These are phyloP conservation scores for Scaptodrosophila lebanonensis DNA, from an alignment of 1,140 invertebrate genomes.

Conservation along the genomic window DNA sequence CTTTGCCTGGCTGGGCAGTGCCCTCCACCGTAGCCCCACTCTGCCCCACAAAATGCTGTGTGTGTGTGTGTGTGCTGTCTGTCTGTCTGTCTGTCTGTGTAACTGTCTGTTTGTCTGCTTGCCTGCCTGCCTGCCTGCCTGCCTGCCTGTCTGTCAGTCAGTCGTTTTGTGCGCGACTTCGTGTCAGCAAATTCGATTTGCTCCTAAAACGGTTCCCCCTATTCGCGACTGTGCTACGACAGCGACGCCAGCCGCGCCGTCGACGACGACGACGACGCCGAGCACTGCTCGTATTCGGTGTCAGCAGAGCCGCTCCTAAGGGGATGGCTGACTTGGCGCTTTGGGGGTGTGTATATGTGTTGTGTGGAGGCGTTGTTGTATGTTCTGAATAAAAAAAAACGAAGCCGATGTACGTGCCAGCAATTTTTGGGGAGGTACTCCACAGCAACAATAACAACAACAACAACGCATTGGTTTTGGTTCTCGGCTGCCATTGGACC, in stretches of 20 bases:
- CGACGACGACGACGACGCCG: conserved; percentile 29
- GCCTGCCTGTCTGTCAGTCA: conserved; percentile 37
- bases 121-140: conserved; percentile 10
- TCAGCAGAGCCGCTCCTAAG: conserved; percentile 21
- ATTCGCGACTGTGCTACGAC: conserved; percentile 65
- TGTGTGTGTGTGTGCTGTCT: too few species aligned
- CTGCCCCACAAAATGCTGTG: too few species aligned
- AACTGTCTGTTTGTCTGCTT: conserved; percentile 16
- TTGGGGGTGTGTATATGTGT: too few species aligned
- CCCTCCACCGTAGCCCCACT: not conserved
- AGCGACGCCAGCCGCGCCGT: conserved; percentile 8
- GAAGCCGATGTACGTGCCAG: not conserved
- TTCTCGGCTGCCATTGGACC: conserved; percentile 6
- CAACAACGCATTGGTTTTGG: not conserved
- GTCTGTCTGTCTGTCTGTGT: conserved; percentile 10
- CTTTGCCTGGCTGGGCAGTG: too few species aligned
- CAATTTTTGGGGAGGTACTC: not conserved
- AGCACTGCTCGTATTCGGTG: conserved; percentile 32
- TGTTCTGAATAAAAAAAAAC: conserved; percentile 22
- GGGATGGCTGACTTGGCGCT: not conserved
- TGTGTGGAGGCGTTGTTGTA: too few species aligned
- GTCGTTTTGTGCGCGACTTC: conserved; percentile 46
- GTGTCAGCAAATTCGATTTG: conserved; percentile 34
- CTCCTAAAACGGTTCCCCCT: conserved; percentile 62
- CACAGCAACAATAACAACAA: conserved; percentile 5